Base-by-base conservation (phyloP, 1,140 invertebrate species). In the Anastrepha obliqua region DNA sequence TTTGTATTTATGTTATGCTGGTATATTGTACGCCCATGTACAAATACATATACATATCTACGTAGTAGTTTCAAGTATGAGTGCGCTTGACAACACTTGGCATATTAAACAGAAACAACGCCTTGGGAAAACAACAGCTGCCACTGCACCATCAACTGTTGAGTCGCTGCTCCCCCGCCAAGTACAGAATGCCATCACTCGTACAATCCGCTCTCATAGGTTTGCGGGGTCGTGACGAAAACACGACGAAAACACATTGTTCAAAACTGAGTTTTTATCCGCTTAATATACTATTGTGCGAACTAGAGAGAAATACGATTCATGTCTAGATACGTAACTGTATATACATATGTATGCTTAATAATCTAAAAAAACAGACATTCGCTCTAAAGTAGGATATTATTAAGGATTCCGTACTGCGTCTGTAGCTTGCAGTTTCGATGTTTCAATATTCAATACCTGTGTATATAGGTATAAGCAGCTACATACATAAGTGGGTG, bases 11-110 rank as follows among this genome's bases (percentile, higher is more conserved):
- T 29, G 62, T 9, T 67, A 44, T 47, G 42, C 65, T 55, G 42
- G 17, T 44, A 20, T 47, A 13, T 87, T 11, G 51, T 87, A 59
- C 74, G 62, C 55, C 9, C 44, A 58, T 70, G 39, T 58, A 67
- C 42, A 6, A 20, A 59, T 39, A 64, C 51, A 59, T 55, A 39
- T 39, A 60, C 59, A 60, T 29, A 29, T 15, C 44, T 74, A 17
- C 42, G 44, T 39, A 86, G 44, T 17, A 86, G 47, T 62, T 9
- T 20, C 51, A 70, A 51, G 47, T 74, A 70, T 87, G 65, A 87
- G 86, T 87, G 51, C 58, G 64, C 67, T 87, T 87, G 67, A 74
- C 67, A 74, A 74, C 67, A 74, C 67, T 74, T 74, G 67, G 67
- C 67, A 74, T 74, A 74, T 74, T 74, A 74, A 74, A 74, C 67